phyloP scores from a whole-genome alignment of 2,888 invertebrate species.

The Ornithoptera alexandrae region DNA sequence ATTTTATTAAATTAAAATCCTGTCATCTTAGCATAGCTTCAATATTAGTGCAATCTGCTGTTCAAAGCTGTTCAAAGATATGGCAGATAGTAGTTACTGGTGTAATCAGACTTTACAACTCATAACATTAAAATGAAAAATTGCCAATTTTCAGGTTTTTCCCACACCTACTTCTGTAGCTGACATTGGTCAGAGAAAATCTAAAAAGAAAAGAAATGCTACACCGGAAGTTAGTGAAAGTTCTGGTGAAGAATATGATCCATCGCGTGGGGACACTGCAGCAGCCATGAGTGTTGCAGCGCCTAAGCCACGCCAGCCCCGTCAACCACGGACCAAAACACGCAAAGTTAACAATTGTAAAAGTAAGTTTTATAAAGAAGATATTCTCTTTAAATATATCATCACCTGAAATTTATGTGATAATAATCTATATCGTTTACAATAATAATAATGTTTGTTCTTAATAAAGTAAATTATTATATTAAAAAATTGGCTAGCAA shows the following conservation, averaged over 20 bases:
- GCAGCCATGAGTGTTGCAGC: constrained; percentile 69
- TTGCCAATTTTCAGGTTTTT: constrained; percentile 43
- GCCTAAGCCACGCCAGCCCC: constrained; percentile 62
- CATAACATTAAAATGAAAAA: background rate
- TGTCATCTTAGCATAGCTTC: background rate
- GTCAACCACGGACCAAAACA: constrained; percentile 49
- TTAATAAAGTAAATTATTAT: too few species aligned
- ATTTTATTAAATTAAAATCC: background rate
- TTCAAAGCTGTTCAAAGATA: background rate
- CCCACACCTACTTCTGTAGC: constrained; percentile 63
- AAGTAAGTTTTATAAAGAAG: constrained; percentile 44
- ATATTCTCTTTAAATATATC: background rate
- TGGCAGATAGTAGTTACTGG: background rate
- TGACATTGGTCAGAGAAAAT: constrained; percentile 68
- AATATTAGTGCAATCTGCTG: background rate
- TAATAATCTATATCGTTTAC: background rate
- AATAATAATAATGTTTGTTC: background rate
- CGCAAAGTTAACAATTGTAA: constrained; percentile 61
- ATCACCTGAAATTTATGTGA: background rate
- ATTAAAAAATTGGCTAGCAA: background rate
- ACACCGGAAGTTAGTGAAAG: constrained; percentile 68
- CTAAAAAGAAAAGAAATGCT: constrained; percentile 68
- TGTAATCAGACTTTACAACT: background rate
- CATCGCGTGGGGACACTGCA: constrained; percentile 62
- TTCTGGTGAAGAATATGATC: constrained; percentile 75